phyloP scores from a whole-genome alignment of 2,113 vertebrate genomes.

The Penelope pileata region DNA sequence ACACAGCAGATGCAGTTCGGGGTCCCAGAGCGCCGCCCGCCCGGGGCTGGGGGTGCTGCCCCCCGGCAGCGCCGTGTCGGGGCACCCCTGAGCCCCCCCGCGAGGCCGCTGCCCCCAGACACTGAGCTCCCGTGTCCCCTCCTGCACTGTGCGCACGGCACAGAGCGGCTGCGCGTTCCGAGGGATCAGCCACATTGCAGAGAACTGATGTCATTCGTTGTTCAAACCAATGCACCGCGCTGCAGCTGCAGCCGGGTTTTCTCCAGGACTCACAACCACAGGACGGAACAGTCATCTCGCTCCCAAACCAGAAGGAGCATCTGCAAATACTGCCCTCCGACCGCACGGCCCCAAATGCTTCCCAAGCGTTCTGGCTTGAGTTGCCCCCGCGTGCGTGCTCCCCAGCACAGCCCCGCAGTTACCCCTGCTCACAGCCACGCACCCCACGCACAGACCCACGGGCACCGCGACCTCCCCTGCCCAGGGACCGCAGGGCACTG shows the following conservation, averaged over 20 bases:
- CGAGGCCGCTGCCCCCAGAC: too few species aligned
- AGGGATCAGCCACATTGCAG: neutral
- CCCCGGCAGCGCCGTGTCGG: too few species aligned
- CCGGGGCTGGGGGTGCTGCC: too few species aligned
- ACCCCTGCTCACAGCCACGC: neutral
- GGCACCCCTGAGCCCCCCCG: neutral
- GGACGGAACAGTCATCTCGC: neutral
- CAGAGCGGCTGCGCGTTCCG: neutral
- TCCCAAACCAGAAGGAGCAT: neutral
- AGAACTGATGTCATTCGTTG: neutral
- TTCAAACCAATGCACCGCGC: neutral
- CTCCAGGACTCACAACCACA: neutral
- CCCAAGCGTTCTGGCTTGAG: neutral
- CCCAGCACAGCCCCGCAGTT: too few species aligned
- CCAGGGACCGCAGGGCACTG: fast-evolving
- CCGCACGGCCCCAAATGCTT: fast-evolving
- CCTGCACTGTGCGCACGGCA: too few species aligned
- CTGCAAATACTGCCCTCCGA: neutral
- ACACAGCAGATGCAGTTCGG: too few species aligned
- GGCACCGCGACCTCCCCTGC: too few species aligned
- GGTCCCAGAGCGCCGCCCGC: too few species aligned
- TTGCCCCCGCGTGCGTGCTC: fast-evolving
- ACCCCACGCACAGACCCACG: fast-evolving
- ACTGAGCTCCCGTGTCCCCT: neutral
- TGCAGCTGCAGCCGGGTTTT: neutral